phyloP scores from a whole-genome alignment of 2,888 invertebrate genomes.

The Microctonus hyperodae region DNA sequence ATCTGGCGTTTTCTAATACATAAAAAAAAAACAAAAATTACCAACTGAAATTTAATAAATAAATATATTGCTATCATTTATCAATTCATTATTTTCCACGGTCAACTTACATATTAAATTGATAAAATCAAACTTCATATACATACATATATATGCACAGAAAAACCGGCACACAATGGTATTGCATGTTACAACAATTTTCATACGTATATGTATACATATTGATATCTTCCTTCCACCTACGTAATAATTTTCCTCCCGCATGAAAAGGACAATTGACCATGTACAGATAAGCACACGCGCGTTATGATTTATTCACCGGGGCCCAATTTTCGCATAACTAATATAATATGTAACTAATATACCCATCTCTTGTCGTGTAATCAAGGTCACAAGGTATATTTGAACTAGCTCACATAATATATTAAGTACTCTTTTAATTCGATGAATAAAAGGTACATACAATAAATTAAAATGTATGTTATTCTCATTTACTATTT shows the following conservation, averaged over 20 bases:
- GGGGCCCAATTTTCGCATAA: neutral
- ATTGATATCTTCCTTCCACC: neutral
- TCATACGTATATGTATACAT: constrained; percentile 1
- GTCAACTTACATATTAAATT: neutral
- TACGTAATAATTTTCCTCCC: neutral
- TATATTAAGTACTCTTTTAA: no score
- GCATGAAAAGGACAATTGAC: constrained; percentile 18
- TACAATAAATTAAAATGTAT: no score
- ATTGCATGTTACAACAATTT: constrained; percentile 24
- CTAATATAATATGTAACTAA: neutral
- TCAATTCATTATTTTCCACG: neutral
- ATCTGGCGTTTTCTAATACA: no score
- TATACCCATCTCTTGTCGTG: neutral
- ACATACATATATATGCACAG: constrained; percentile 8
- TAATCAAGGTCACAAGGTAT: constrained; percentile 19
- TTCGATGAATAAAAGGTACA: no score
- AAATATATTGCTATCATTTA: neutral
- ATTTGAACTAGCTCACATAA: neutral
- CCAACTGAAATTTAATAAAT: no score
- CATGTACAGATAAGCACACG: constrained; percentile 19
- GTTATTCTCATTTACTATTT: no score
- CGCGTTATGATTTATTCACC: constrained; percentile 11
- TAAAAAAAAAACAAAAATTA: no score
- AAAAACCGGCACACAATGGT: constrained; percentile 10
- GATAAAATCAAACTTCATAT: constrained; percentile 1